phyloP scores from a whole-genome alignment of 2,797 vertebrate genomes.

The Sebastiscus tertius region DNA sequence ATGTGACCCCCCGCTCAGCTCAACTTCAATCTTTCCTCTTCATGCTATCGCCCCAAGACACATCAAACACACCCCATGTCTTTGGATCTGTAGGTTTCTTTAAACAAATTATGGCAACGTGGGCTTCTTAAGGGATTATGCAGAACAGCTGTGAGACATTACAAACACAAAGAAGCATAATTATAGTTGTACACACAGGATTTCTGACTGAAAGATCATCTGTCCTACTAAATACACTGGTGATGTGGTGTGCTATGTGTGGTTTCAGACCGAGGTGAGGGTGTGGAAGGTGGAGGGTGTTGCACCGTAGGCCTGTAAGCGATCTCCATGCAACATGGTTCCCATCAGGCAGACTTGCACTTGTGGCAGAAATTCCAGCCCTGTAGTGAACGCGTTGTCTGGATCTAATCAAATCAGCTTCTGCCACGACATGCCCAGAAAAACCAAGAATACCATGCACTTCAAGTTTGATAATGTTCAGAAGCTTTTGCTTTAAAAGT shows the following conservation, averaged over 20 bases:
- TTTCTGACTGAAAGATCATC: constrained; percentile 29
- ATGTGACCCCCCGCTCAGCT: constrained; percentile 17
- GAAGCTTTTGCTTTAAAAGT: constrained; percentile 22
- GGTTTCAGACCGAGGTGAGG: constrained; percentile 48
- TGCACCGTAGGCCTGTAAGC: constrained; percentile 53
- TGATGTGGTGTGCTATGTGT: constrained; percentile 15
- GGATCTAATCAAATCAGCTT: constrained; percentile 78
- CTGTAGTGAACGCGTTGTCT: constrained; percentile 75
- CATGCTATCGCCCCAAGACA: background rate
- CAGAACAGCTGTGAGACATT: constrained; percentile 55
- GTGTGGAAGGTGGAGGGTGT: constrained; percentile 57
- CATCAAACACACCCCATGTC: constrained; percentile 1
- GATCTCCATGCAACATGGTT: constrained; percentile 75
- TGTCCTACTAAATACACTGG: background rate
- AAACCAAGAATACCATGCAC: constrained; percentile 36
- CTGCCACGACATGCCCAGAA: constrained; percentile 59
- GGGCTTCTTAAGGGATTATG: constrained; percentile 35
- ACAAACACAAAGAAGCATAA: constrained; percentile 21
- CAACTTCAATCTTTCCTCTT: constrained; percentile 5
- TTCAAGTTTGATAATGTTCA: constrained; percentile 50
- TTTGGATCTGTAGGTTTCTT: constrained; percentile 35
- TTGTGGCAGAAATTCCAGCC: constrained; percentile 81
- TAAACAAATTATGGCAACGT: constrained; percentile 37
- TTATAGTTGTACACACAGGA: constrained; percentile 31
- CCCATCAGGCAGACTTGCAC: constrained; percentile 81